Conservation (phyloP, 2,888 invertebrate species). For the Eristalis intricaria region DNA sequence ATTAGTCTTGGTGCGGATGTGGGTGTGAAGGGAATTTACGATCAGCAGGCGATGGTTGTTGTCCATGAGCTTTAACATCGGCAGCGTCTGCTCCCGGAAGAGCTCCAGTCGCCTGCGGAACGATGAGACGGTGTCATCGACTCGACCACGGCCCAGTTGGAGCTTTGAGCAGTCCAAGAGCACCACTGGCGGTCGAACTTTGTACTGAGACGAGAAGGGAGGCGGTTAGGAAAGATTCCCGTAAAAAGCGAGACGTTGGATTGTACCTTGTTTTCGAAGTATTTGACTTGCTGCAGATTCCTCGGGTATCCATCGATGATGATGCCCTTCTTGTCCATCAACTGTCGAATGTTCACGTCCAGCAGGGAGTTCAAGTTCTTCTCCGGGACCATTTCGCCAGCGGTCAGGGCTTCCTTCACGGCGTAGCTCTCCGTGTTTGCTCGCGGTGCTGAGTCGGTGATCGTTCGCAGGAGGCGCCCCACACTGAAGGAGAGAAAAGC, state of each 20-base stretch:
- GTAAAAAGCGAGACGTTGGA: neutral
- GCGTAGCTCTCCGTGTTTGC: conserved; percentile 85
- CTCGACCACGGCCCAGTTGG: conserved; percentile 90
- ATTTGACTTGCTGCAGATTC: conserved; percentile 92
- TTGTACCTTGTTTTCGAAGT: conserved; percentile 93
- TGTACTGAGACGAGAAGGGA: conserved; percentile 83
- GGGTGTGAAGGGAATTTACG: conserved; percentile 83
- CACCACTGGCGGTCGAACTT: conserved; percentile 89
- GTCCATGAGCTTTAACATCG: conserved; percentile 93
- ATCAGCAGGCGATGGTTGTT: conserved; percentile 91
- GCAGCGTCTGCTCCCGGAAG: conserved; percentile 93
- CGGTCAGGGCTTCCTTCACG: conserved; percentile 87
- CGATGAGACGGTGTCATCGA: conserved; percentile 93
- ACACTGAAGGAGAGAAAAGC: conserved; percentile 82
- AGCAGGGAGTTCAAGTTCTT: conserved; percentile 90
- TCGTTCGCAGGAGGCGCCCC: conserved; percentile 88
- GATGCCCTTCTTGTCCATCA: conserved; percentile 87
- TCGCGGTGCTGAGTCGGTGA: conserved; percentile 86
- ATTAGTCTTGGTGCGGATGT: neutral
- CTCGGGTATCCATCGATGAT: conserved; percentile 97
- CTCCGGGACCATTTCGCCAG: conserved; percentile 91
- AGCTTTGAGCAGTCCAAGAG: conserved; percentile 95
- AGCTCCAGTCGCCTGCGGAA: conserved; percentile 91
- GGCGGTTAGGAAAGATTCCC: neutral
- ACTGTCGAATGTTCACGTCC: conserved; percentile 85